Evolutionary conservation across 2,888 invertebrate species (phyloP).

Genomic region (Agrochola macilenta): DNA sequence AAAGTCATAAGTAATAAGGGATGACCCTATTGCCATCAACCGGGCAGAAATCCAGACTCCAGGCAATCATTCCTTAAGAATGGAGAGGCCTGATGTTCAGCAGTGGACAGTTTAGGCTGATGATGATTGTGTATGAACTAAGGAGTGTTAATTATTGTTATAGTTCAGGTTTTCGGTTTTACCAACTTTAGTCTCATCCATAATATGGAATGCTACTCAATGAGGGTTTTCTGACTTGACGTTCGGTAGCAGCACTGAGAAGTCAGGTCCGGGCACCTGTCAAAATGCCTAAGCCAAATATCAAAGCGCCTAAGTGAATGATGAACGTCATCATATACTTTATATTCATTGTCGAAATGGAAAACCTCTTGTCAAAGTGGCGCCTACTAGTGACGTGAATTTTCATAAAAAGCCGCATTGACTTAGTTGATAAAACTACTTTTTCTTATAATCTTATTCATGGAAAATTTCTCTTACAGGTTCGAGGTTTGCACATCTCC

Average conservation of each 20-base stretch:
- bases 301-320: too few species aligned
- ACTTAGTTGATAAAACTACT: neutral
- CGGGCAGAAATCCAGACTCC: neutral
- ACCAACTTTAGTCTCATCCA: neutral
- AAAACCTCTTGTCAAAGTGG: too few species aligned
- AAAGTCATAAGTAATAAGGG: too few species aligned
- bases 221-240: too few species aligned
- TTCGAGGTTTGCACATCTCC: slow-evolving; percentile 73
- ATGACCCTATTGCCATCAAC: neutral
- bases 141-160: neutral
- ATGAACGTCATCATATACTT: too few species aligned
- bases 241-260: too few species aligned
- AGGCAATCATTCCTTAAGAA: neutral
- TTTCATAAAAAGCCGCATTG: too few species aligned
- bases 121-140: neutral
- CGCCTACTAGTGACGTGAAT: too few species aligned
- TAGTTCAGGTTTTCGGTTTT: neutral
- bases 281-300: too few species aligned
- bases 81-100: neutral
- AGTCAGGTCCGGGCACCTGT: too few species aligned
- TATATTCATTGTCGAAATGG: too few species aligned
- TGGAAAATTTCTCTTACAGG: slow-evolving; percentile 66
- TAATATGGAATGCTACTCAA: neutral
- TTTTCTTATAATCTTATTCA: neutral
- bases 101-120: neutral